Percentiles rank a stretch among this genome's conserved stretches.
phyloP scores from a whole-genome alignment of 2,888 invertebrate genomes.

The Patella pellucida region DNA sequence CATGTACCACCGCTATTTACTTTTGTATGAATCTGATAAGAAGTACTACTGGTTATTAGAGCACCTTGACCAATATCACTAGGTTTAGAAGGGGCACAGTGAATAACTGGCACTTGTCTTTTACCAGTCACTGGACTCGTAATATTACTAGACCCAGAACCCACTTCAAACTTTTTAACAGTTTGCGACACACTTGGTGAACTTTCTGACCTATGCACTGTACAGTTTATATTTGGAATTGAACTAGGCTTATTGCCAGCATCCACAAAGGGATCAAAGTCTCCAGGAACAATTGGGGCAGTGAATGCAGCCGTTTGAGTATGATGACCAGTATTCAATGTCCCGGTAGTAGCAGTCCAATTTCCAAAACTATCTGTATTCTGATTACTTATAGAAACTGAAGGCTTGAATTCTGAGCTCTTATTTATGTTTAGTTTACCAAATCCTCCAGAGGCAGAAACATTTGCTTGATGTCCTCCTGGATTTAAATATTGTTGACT shows the following conservation, averaged over 20 bases:
- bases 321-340: not conserved
- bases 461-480: too few species aligned
- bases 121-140: constrained; percentile 20
- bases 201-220: constrained; percentile 18
- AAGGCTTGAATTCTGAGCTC: too few species aligned
- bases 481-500: constrained; percentile 48
- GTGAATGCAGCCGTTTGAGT: constrained; percentile 22
- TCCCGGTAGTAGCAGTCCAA: constrained; percentile 11
- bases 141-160: not conserved
- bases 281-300: constrained; percentile 38
- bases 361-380: constrained; percentile 13
- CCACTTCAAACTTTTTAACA: constrained; percentile 9
- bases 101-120: constrained; percentile 18
- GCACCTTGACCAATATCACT: constrained; percentile 2
- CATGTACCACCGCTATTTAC: constrained; percentile 12
- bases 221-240: constrained; percentile 30
- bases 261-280: constrained; percentile 42
- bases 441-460: too few species aligned
- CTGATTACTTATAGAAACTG: constrained; percentile 9
- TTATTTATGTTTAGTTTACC: too few species aligned
- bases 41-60: not conserved
- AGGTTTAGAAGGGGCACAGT: constrained; percentile 18
- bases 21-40: constrained; percentile 9
- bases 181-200: constrained; percentile 14
- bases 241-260: constrained; percentile 15